These are phyloP conservation scores for Holcopasites calliopsidis DNA, from an alignment of 1,140 invertebrate species.

Conservation along the genomic window DNA sequence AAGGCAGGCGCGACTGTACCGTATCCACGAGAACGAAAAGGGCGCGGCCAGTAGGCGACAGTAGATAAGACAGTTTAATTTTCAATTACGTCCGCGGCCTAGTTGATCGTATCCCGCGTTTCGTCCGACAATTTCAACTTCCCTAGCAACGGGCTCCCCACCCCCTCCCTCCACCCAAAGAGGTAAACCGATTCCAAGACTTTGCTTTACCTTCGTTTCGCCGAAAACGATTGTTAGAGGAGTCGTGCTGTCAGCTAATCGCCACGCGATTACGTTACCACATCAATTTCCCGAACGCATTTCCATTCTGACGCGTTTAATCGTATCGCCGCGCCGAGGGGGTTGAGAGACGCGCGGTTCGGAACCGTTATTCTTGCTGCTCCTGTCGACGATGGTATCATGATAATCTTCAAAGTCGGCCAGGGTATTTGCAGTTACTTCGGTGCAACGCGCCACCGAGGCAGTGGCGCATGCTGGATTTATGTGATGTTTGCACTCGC, in stretches of 20 bases:
- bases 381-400: slow-evolving; percentile 56
- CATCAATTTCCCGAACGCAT: too few species aligned
- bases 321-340: background rate
- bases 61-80: slow-evolving; percentile 77
- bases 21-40: slow-evolving; percentile 35
- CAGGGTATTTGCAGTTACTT: slow-evolving; percentile 62
- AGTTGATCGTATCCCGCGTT: slow-evolving; percentile 18
- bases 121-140: slow-evolving; percentile 2
- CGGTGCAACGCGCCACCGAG: slow-evolving; percentile 13
- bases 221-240: too few species aligned
- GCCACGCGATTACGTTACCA: too few species aligned
- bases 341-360: background rate
- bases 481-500: slow-evolving; percentile 75
- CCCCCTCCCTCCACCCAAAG: too few species aligned
- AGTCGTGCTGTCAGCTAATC: too few species aligned
- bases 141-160: too few species aligned
- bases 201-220: too few species aligned
- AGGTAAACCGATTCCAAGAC: too few species aligned
- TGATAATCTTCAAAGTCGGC: slow-evolving; percentile 61
- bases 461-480: slow-evolving; percentile 67
- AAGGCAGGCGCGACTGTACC: slow-evolving; percentile 63
- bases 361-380: slow-evolving; percentile 40
- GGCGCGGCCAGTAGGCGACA: slow-evolving; percentile 42
- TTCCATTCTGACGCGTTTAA: too few species aligned
- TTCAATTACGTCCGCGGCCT: slow-evolving; percentile 69